phyloP scores from a whole-genome alignment of 2,797 vertebrate species.

The Chloroceryle amazona region DNA sequence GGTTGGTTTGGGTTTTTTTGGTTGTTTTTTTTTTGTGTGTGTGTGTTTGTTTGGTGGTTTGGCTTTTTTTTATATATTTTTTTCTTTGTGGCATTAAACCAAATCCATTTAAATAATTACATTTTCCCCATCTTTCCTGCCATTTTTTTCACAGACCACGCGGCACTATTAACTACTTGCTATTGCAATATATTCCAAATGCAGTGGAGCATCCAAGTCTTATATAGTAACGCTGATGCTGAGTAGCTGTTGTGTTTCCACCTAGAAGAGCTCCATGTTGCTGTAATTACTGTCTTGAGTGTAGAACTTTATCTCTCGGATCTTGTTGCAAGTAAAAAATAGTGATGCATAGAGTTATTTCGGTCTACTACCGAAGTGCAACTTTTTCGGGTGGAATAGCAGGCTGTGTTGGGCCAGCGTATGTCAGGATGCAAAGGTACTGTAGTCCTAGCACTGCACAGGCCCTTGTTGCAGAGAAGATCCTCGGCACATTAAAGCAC shows the following conservation, averaged over 20 bases:
- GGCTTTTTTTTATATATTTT: no score
- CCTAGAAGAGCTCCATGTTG: neutral
- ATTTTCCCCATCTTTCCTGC: neutral
- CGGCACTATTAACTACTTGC: neutral
- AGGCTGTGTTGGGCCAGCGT: accelerated
- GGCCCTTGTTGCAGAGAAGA: neutral
- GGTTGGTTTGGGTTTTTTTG: no score
- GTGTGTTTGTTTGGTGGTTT: no score
- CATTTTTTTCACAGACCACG: neutral
- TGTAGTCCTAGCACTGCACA: neutral
- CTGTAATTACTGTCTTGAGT: neutral
- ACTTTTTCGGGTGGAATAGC: neutral
- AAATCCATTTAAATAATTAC: neutral
- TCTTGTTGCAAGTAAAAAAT: neutral
- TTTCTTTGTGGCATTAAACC: neutral
- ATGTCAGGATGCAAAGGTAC: neutral
- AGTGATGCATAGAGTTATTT: neutral
- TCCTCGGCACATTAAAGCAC: neutral
- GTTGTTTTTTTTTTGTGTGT: no score
- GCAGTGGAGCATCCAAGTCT: neutral
- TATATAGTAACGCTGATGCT: neutral
- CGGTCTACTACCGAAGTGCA: neutral
- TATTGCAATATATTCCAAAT: neutral
- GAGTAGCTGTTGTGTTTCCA: neutral
- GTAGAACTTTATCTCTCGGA: neutral